phyloP scores from a whole-genome alignment of 2,797 vertebrate species.

The Hyperoplus immaculatus region DNA sequence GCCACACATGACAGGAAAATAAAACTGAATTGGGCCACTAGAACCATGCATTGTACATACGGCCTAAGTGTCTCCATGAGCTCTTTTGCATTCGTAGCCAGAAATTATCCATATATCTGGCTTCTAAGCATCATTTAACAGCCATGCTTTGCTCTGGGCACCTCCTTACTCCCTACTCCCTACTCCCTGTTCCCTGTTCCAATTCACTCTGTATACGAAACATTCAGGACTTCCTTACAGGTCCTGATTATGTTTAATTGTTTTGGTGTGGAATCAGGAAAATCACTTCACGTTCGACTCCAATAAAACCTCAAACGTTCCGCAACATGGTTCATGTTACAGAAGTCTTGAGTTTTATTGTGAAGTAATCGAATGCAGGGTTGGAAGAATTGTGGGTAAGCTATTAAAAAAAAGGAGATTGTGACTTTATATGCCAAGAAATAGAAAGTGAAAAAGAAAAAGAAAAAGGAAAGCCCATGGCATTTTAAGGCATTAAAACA shows the following conservation, averaged over 20 bases:
- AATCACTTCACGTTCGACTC: neutral
- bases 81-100: neutral
- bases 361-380: conserved; percentile 11
- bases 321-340: conserved; percentile 17
- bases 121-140: neutral
- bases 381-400: neutral
- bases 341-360: conserved; percentile 11
- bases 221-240: conserved; percentile 24
- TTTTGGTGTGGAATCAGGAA: conserved; percentile 9
- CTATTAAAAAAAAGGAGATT: conserved; percentile 16
- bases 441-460: conserved; percentile 32
- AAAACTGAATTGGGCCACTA: too few relatives aligned
- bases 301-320: neutral
- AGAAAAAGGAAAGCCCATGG: conserved; percentile 26
- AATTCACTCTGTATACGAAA: neutral
- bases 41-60: too few relatives aligned
- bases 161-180: too few relatives aligned
- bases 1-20: too few relatives aligned
- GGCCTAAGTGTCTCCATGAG: neutral
- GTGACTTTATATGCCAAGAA: conserved; percentile 41
- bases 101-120: neutral
- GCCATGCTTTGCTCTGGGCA: conserved; percentile 1
- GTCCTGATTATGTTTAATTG: conserved; percentile 30
- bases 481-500: conserved; percentile 20
- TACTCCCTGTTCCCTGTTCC: neutral